phyloP scores from a whole-genome alignment of 1,140 invertebrate genomes.

The Panagrolaimus sp. region DNA sequence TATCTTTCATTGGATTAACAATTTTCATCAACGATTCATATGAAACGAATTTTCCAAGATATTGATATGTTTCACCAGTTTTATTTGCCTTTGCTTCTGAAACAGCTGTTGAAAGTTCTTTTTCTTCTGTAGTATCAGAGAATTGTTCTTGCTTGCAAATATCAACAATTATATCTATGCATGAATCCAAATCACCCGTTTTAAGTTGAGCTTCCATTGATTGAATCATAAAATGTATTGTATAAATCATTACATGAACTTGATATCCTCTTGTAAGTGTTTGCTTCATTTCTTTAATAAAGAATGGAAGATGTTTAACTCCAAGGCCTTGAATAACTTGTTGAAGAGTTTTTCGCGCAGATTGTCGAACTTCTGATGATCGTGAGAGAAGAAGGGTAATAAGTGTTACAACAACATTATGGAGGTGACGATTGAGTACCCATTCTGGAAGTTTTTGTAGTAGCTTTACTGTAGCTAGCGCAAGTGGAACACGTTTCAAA shows the following conservation, averaged over 20 bases:
- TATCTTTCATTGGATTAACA: constrained; percentile 74
- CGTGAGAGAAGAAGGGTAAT: constrained; percentile 81
- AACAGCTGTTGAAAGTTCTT: constrained; percentile 81
- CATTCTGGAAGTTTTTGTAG: constrained; percentile 73
- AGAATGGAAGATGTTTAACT: constrained; percentile 70
- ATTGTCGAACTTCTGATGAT: constrained; percentile 76
- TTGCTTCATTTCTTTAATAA: constrained; percentile 74
- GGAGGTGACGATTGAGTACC: constrained; percentile 71
- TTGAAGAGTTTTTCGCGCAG: constrained; percentile 77
- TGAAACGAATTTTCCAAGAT: constrained; percentile 73
- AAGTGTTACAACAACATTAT: constrained; percentile 78
- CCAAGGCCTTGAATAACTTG: constrained; percentile 81
- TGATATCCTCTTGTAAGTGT: constrained; percentile 81
- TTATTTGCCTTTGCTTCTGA: constrained; percentile 67
- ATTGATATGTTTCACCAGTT: constrained; percentile 76
- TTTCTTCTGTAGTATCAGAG: constrained; percentile 72
- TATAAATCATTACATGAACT: constrained; percentile 81
- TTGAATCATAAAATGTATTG: constrained; percentile 74
- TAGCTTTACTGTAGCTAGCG: constrained; percentile 82
- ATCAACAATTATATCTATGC: constrained; percentile 72
- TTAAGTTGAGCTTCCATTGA: constrained; percentile 67
- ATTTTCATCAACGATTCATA: constrained; percentile 71
- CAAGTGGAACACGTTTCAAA: constrained; percentile 79
- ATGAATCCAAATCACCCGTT: constrained; percentile 71
- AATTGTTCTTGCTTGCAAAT: constrained; percentile 82